Base-by-base conservation (phyloP, 1,140 invertebrate species). In the Daktulosphaira vitifoliae region DNA sequence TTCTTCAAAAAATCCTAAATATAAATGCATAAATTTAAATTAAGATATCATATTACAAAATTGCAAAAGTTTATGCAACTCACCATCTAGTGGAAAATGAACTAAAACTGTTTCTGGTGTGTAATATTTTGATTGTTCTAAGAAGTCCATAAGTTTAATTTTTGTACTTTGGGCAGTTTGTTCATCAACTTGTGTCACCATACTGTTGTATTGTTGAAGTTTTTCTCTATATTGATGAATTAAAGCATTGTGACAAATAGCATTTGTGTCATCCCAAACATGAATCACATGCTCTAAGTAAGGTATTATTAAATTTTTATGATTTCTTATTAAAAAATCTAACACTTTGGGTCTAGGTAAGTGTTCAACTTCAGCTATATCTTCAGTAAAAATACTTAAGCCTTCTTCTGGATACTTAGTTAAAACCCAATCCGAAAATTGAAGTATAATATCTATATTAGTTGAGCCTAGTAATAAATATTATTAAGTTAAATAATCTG, bases 281-380 rank as follows among this genome's bases (percentile, higher is more conserved):
- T 87, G 80, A 22, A 99, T 91, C 0, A 98, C 82, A 74, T 98
- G 92, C 74, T 98, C 93, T 70, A 98, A 76, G 75, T 98, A 99
- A 1, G 89, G 87, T 72, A 96, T 90, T 0, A 92, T 88, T 22
- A 95, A 75, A 51, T 81, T 73, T 67, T 88, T 85, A 68, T 92
- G 88, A 67, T 84, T 87, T 71, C 85, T 83, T 2, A 91, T 77
- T 5, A 99, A 75, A 77, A 89, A 97, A 72, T 96, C 89, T 23
- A 97, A 75, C 16, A 98, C 86, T 75, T 88, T 84, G 37, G 91
- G 84, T 66, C 94, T 79, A 0, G 95, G 92, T 18, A 98, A 76
- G 39, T 84, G 81, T 75, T 96, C 91, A 0, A 92, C 88, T 81
- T 94, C 92, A 56, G 84, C 76, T 9, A 90, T 78, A 73, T 96